Conservation (phyloP, 1,140 invertebrate genomes). For the Geopemphigus sp. region DNA sequence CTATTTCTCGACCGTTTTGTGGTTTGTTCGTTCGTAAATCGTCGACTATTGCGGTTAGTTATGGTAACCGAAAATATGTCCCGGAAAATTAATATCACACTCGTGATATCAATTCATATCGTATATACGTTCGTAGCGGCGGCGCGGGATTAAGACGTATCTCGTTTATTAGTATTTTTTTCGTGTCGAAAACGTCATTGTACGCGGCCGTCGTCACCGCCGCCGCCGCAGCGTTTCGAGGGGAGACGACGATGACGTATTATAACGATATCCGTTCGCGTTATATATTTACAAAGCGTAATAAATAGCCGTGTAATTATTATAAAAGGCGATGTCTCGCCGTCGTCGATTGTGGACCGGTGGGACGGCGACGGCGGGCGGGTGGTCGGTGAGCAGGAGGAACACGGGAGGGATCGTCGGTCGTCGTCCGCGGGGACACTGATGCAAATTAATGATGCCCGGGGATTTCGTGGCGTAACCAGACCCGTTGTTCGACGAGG, state of each 20-base stretch:
- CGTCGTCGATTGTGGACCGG: neutral
- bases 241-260: conserved; percentile 25
- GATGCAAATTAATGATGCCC: conserved; percentile 47
- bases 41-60: no score
- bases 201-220: conserved; percentile 5
- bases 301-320: conserved; percentile 50
- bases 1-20: no score
- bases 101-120: neutral
- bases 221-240: neutral
- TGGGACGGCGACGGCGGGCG: no score
- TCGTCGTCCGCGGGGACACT: conserved; percentile 27
- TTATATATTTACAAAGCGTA: conserved; percentile 45
- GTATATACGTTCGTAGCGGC: neutral
- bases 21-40: no score
- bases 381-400: no score
- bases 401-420: neutral
- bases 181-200: conserved; percentile 40
- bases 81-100: conserved; percentile 35
- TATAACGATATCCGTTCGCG: conserved; percentile 46
- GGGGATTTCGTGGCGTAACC: conserved; percentile 18
- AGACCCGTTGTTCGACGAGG: conserved; percentile 22
- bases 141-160: conserved; percentile 22
- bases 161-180: conserved; percentile 1
- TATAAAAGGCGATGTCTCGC: conserved; percentile 44
- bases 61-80: no score